phyloP scores from a whole-genome alignment of 2,113 vertebrate genomes.

The Lycocorax pyrrhopterus region DNA sequence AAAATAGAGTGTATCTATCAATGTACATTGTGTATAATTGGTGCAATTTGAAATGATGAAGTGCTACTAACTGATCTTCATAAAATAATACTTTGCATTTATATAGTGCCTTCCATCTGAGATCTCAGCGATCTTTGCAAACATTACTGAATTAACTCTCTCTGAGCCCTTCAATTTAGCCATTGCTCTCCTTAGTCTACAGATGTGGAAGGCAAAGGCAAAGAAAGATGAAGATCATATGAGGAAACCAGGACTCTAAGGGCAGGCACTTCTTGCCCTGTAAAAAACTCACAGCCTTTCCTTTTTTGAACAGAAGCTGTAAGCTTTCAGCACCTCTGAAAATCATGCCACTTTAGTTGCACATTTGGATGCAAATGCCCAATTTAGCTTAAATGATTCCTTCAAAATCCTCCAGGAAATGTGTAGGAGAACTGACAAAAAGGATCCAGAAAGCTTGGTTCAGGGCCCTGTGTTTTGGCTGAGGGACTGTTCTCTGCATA shows the following conservation, averaged over 20 bases:
- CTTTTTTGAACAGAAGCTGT: neutral
- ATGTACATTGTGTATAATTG: conserved; percentile 47
- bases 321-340: conserved; percentile 26
- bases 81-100: conserved; percentile 62
- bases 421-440: conserved; percentile 21
- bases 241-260: neutral
- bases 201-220: neutral
- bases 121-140: neutral
- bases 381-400: conserved; percentile 31
- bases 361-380: conserved; percentile 1
- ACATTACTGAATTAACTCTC: conserved; percentile 15
- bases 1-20: conserved; percentile 47
- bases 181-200: neutral
- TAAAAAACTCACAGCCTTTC: neutral
- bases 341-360: conserved; percentile 23
- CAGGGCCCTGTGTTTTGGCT: neutral
- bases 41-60: conserved; percentile 56
- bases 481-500: neutral
- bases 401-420: conserved; percentile 15
- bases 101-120: conserved; percentile 44
- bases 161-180: neutral
- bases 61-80: conserved; percentile 46
- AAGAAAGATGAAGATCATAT: neutral
- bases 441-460: conserved; percentile 19
- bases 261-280: neutral